Evolutionary conservation across 2,888 invertebrate genomes (phyloP).

Genomic region (Prosapia bicincta): DNA sequence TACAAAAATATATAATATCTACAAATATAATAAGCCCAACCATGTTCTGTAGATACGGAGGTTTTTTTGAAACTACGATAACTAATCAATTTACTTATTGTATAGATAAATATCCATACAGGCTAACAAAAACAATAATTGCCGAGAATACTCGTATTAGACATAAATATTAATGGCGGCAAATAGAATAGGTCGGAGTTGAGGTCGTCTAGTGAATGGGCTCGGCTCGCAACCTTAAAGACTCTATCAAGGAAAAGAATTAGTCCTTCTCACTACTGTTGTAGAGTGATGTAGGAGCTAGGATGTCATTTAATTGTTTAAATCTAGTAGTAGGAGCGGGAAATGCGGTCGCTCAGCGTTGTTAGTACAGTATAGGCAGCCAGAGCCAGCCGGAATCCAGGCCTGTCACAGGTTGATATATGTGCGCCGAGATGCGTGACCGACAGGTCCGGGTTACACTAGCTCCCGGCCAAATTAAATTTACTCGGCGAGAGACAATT

Average conservation of each 20-base stretch:
- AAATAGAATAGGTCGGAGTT: too few species aligned
- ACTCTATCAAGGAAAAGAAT: not conserved
- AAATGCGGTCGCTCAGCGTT: not conserved
- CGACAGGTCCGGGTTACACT: slow-evolving; percentile 23
- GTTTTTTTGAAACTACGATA: too few species aligned
- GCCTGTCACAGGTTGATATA: slow-evolving; percentile 37
- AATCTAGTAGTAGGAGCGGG: not conserved
- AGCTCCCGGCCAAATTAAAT: not conserved
- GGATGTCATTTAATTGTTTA: not conserved
- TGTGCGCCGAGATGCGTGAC: slow-evolving; percentile 34
- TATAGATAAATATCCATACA: too few species aligned
- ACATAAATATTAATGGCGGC: too few species aligned
- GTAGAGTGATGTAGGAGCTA: not conserved
- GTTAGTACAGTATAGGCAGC: not conserved
- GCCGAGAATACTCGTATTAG: too few species aligned
- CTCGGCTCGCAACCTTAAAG: too few species aligned
- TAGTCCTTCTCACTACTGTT: not conserved
- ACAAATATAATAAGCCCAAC: too few species aligned
- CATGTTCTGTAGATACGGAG: too few species aligned
- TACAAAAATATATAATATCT: too few species aligned
- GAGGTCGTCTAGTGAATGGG: too few species aligned
- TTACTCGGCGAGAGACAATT: not conserved
- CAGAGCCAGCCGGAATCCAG: slow-evolving; percentile 34
- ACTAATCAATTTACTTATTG: too few species aligned
- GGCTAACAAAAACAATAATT: too few species aligned